Evolutionary conservation across 1,140 invertebrate genomes (phyloP), one percentile per base, ranked within the genome.

Genomic region (Globodera ellingtonae): DNA sequence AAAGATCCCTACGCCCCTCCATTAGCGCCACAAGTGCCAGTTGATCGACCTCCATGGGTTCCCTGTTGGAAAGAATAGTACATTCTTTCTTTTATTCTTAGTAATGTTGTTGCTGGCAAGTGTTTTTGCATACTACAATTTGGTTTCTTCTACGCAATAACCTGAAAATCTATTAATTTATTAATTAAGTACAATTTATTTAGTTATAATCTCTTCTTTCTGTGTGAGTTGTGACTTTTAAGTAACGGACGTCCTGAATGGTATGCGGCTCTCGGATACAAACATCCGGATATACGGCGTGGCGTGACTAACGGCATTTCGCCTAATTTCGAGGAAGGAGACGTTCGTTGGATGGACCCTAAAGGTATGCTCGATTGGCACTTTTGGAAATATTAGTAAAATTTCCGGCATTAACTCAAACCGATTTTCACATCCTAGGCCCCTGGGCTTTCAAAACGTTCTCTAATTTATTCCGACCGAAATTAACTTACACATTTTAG

Each of bases 231-330:
- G 71, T 75, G 76, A 13, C 71, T 52, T 82, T 86, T 78, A 62
- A 87, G 86, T 78, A 87, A 81, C 24, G 86, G 86, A n/a, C 81
- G 83, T 52, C 52, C 79, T 9, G 85, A 87, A 73, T 87, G 84
- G 84, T 87, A 86, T 86, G 82, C 79, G 13, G 46, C 76, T 75
- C 69, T 82, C 46, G 78, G 78, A 10, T 83, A 86, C 70, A 80
- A 83, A 73, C 83, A 86, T 77, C 80, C 75, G 21, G 81, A 86
- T 72, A 83, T 85, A 81, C 50, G 46, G 71, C 24, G 15, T 13
- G 77, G 50, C 48, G 15, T 18, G n/a, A n/a, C 46, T 1, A 35
- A 10, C 50, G 62, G 65, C 6, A 6, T 59, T 81, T 35, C 13
- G 7, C 10, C 46, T 24, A 0, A 2, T n/a, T 44, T 35, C 24